These are phyloP conservation scores for Megalopta genalis DNA, from an alignment of 1,140 invertebrate genomes.

Conservation along the genomic window DNA sequence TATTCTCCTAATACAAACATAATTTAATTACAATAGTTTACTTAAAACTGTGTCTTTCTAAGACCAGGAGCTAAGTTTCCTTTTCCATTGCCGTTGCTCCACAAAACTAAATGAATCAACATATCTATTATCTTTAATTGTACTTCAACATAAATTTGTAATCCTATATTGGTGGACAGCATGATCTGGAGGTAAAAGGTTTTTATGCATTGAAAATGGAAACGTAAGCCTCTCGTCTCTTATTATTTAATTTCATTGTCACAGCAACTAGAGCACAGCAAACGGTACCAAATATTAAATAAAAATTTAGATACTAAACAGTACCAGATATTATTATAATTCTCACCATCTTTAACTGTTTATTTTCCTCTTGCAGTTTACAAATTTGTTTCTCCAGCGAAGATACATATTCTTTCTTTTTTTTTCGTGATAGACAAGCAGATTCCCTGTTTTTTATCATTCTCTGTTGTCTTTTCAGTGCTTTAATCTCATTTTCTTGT, in stretches of 20 bases:
- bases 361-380: slow-evolving; percentile 87
- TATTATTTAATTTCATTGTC: not conserved
- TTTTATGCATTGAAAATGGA: no score
- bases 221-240: no score
- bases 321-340: slow-evolving; percentile 16
- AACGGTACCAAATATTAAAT: no score
- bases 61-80: not conserved
- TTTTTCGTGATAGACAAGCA: slow-evolving; percentile 93
- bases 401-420: slow-evolving; percentile 94
- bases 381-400: slow-evolving; percentile 87
- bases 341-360: slow-evolving; percentile 85
- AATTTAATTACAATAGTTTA: slow-evolving; percentile 14
- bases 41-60: not conserved
- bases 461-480: slow-evolving; percentile 90
- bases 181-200: no score
- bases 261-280: not conserved
- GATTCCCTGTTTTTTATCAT: slow-evolving; percentile 96
- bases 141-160: no score
- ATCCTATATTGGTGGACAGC: no score
- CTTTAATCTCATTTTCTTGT: slow-evolving; percentile 78
- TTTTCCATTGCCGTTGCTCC: not conserved
- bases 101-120: not conserved
- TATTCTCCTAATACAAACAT: slow-evolving; percentile 74
- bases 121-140: no score
- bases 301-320: no score